phyloP scores from a whole-genome alignment of 2,888 invertebrate genomes.

The Malthinus flaveolus region DNA sequence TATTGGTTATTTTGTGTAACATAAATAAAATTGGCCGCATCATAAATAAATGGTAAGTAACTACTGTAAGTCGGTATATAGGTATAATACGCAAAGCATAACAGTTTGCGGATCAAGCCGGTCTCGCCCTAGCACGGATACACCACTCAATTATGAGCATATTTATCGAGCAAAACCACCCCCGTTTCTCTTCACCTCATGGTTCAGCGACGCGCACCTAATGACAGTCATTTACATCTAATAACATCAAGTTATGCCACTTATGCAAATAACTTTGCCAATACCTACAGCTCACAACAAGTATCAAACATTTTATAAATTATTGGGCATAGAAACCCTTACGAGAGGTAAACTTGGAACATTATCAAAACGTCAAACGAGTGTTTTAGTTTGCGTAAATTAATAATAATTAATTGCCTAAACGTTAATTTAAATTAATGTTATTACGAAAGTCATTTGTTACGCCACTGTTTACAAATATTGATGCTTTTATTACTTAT shows the following conservation, averaged over 20 bases:
- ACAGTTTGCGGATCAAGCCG: constrained; percentile 33
- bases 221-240: constrained; percentile 44
- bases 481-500: too few relatives aligned
- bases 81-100: constrained; percentile 24
- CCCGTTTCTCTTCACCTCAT: constrained; percentile 35
- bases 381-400: too few relatives aligned
- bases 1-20: too few relatives aligned
- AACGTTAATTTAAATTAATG: too few relatives aligned
- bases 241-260: constrained; percentile 41
- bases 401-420: too few relatives aligned
- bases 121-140: constrained; percentile 39
- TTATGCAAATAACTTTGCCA: constrained; percentile 36
- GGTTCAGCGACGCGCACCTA: constrained; percentile 38
- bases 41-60: constrained; percentile 34
- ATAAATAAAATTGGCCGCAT: constrained; percentile 19
- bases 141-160: constrained; percentile 45
- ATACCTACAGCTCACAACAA: constrained; percentile 30
- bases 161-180: constrained; percentile 42
- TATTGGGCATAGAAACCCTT: not conserved
- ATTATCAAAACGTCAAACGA: too few relatives aligned
- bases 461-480: too few relatives aligned
- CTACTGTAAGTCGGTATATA: constrained; percentile 36
- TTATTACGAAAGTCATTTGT: too few relatives aligned
- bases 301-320: constrained; percentile 16
- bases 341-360: too few relatives aligned